Conservation (phyloP, 2,797 vertebrate species). For the Hapalemur alaotrensis region DNA sequence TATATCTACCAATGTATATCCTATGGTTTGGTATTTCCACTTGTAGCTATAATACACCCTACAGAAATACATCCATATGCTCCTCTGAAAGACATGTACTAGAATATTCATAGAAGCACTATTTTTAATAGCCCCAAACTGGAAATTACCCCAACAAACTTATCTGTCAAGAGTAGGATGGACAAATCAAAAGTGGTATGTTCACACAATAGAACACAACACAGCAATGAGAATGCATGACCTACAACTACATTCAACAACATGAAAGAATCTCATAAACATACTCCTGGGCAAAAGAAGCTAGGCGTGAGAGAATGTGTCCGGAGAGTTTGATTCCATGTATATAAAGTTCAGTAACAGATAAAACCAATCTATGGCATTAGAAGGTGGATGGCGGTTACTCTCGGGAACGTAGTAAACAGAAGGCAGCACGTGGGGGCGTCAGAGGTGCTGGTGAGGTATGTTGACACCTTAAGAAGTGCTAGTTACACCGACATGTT, state of each 20-base stretch:
- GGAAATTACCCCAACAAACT: background rate
- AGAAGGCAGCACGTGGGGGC: background rate
- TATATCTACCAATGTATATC: background rate
- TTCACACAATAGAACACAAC: background rate
- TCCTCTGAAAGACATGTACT: background rate
- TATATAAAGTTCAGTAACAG: background rate
- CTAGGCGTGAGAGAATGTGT: background rate
- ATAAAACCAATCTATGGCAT: background rate
- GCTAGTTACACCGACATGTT: background rate
- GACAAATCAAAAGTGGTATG: background rate
- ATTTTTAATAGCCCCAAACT: background rate
- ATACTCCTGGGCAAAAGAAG: background rate
- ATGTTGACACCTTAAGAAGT: background rate
- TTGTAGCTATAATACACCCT: background rate
- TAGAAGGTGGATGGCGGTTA: no score
- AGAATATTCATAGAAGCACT: background rate
- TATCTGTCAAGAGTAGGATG: background rate
- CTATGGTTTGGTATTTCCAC: background rate
- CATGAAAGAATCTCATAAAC: background rate
- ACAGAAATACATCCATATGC: background rate
- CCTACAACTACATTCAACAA: no score
- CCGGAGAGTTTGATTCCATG: background rate
- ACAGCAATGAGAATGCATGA: background rate
- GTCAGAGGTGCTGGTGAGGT: background rate
- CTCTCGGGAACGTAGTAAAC: background rate